Base-by-base conservation (phyloP, 2,797 vertebrate genomes). In the Neostethus bicornis region DNA sequence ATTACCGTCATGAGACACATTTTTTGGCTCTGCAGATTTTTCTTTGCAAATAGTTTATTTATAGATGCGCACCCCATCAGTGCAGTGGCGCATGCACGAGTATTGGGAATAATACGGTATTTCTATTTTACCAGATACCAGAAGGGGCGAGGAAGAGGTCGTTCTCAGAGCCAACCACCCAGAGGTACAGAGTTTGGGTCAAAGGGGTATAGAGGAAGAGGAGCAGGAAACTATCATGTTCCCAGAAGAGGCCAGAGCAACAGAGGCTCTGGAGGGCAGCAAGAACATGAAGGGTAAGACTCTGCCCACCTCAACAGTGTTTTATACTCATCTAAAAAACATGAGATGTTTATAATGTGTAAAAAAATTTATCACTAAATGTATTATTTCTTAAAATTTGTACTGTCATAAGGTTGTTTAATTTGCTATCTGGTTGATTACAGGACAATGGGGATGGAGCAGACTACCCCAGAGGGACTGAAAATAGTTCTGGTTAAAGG, bases 391-490 rank as follows among this genome's bases (percentile, higher is more conserved):
- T 25, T 24, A 25, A 24, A 24, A 25, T 4, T 5, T 25, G 24
- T 24, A 4, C 25, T 25, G 24, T 24, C 7, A 11, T 32, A 29
- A 34, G 45, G 51, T 31, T 2, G 9, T 25, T n/a, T 3, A 11
- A n/a, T 3, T 25, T 75, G 44, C 28, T 23, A 10, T 66, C 3
- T 66, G 39, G 54, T 60, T 74, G 57, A 41, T 54, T 65, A 51
- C 11, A 84, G 69, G 20, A 13, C 1, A 1, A 28, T 3, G 13
- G 43, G 17, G 37, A 3, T 2, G 48, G 65, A 75, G 61, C 1
- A 77, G 47, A 71, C 5, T 4, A 93, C 91, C 1, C 51, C 70
- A 2, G 91, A 91, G 60, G 91, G 91, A 13, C 71, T 96, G 50
- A 47, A 25, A 73, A 83, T 96, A 21, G 31, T 10, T 19, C 51